phyloP scores from a whole-genome alignment of 2,888 invertebrate genomes.

The Dryococelus australis region DNA sequence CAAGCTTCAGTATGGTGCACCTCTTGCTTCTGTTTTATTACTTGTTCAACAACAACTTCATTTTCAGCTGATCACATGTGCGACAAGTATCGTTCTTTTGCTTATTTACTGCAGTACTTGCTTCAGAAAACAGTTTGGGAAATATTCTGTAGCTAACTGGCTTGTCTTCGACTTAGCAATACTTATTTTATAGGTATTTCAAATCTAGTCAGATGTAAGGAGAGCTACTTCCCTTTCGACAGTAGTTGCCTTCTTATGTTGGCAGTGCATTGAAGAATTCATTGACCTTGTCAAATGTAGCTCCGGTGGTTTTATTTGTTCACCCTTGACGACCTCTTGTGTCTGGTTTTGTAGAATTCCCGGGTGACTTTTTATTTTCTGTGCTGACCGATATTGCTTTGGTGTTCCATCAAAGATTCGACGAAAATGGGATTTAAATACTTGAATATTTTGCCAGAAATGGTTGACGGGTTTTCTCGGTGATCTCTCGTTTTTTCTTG shows the following conservation, averaged over 20 bases:
- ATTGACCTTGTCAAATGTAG: no score
- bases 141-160: background rate
- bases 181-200: background rate
- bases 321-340: no score
- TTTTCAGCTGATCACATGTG: background rate
- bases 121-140: background rate
- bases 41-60: background rate
- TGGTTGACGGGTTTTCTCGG: no score
- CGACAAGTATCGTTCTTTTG: background rate
- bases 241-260: background rate
- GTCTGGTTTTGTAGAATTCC: no score
- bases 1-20: background rate
- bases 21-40: background rate
- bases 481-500: no score
- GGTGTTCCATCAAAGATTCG: no score
- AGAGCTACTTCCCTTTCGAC: background rate
- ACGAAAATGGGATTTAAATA: no score
- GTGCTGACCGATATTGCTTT: no score
- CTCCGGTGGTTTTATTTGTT: no score
- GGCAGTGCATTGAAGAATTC: conserved; percentile 16
- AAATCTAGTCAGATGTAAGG: background rate
- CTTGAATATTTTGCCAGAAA: no score
- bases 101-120: background rate
- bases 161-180: background rate
- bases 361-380: no score